phyloP scores from a whole-genome alignment of 2,888 invertebrate genomes.

The Tipula vernalis region DNA sequence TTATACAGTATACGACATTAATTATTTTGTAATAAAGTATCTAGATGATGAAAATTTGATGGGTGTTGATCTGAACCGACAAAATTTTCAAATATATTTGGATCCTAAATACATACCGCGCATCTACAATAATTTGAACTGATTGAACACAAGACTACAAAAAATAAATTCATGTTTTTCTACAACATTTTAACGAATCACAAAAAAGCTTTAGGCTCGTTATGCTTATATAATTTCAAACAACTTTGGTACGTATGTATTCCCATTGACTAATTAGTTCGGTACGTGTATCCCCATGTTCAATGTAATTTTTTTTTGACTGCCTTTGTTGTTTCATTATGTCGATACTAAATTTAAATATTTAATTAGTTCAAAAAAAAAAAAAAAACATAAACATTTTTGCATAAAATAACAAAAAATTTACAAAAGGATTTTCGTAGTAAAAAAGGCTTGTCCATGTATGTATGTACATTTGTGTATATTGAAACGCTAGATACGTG shows the following conservation, averaged over 20 bases:
- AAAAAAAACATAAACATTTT: background rate
- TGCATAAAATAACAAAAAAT: background rate
- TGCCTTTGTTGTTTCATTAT: background rate
- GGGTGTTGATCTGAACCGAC: background rate
- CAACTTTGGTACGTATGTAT: background rate
- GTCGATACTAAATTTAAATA: background rate
- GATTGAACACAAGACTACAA: background rate
- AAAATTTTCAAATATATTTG: background rate
- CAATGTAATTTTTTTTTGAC: background rate
- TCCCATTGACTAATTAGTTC: background rate
- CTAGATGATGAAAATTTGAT: background rate
- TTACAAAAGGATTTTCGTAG: background rate
- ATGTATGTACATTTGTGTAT: background rate
- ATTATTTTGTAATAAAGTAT: background rate
- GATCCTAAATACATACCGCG: too few species aligned
- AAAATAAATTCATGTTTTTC: background rate
- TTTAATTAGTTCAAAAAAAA: background rate
- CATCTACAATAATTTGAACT: background rate
- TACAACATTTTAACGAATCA: background rate
- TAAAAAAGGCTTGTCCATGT: background rate
- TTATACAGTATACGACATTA: background rate
- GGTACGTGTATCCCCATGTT: background rate
- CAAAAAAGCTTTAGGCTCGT: background rate
- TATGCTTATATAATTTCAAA: background rate
- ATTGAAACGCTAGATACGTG: background rate